Conservation (phyloP, 1,140 invertebrate genomes). For the Lysiphlebus fabarum region DNA sequence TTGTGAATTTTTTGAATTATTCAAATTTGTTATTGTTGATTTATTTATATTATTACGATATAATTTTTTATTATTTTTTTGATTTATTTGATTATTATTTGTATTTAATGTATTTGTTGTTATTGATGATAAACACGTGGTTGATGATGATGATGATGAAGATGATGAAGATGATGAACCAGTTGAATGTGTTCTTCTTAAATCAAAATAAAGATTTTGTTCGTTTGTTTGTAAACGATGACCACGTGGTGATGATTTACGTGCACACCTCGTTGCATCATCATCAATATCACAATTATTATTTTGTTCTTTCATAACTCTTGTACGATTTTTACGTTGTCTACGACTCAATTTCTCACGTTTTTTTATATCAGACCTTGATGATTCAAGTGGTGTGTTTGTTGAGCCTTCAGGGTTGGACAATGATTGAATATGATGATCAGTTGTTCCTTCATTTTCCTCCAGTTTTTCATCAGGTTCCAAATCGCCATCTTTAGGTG, state of each 20-base stretch:
- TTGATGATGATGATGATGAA: neutral
- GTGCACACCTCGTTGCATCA: constrained; percentile 1
- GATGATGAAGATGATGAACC: too few relatives aligned
- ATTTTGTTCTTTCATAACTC: constrained; percentile 37
- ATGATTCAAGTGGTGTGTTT: constrained; percentile 25
- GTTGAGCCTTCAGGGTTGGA: constrained; percentile 16
- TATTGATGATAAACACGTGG: neutral
- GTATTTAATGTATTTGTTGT: neutral
- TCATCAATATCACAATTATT: constrained; percentile 23
- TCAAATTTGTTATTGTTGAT: too few relatives aligned
- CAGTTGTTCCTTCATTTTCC: constrained; percentile 36
- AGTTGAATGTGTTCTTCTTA: too few relatives aligned
- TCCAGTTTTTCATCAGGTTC: constrained; percentile 45
- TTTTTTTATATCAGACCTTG: constrained; percentile 15
- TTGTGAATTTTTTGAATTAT: too few relatives aligned
- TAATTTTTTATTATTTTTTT: neutral
- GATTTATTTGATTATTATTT: neutral
- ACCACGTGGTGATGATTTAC: constrained; percentile 3
- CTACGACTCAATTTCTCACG: constrained; percentile 39
- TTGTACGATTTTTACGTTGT: constrained; percentile 51
- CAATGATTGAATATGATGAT: constrained; percentile 27
- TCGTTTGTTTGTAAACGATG: neutral
- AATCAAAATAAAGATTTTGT: neutral
- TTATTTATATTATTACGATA: neutral
- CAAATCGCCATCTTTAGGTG: constrained; percentile 46